These are phyloP conservation scores for Leucophenga varia DNA, from an alignment of 1,140 invertebrate genomes.

Conservation along the genomic window DNA sequence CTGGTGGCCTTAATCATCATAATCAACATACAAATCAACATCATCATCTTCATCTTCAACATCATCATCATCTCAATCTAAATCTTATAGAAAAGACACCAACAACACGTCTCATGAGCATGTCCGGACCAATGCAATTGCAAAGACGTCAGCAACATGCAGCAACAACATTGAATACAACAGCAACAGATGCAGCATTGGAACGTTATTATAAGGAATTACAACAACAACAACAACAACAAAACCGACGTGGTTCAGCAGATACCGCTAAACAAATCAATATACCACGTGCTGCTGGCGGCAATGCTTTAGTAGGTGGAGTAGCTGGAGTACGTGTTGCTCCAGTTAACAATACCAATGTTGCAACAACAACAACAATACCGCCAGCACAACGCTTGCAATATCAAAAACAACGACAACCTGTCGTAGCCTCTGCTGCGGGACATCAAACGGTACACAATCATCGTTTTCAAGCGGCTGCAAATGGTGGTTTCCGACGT, in stretches of 20 bases:
- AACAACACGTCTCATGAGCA: constrained; percentile 13
- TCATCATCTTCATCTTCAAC: constrained; percentile 7
- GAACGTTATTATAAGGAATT: constrained; percentile 43
- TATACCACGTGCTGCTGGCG: no score
- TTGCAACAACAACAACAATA: background rate
- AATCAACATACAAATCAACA: constrained; percentile 19
- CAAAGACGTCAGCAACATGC: constrained; percentile 16
- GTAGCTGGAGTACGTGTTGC: no score
- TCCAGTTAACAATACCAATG: background rate
- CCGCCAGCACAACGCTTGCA: constrained; percentile 15
- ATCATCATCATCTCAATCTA: constrained; percentile 10
- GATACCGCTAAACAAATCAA: background rate
- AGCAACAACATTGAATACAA: background rate
- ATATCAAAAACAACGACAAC: constrained; percentile 20
- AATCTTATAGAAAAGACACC: constrained; percentile 24
- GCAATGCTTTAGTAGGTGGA: no score
- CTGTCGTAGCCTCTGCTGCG: constrained; percentile 26
- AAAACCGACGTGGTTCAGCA: background rate
- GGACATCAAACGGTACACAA: constrained; percentile 41
- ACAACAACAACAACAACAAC: constrained; percentile 37
- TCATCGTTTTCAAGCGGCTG: constrained; percentile 29
- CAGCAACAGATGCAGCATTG: constrained; percentile 3
- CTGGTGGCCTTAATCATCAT: constrained; percentile 29
- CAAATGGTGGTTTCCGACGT: constrained; percentile 29
- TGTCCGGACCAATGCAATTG: constrained; percentile 36